Conservation (phyloP, 2,113 vertebrate species). For the Phrynosoma blainvillii region DNA sequence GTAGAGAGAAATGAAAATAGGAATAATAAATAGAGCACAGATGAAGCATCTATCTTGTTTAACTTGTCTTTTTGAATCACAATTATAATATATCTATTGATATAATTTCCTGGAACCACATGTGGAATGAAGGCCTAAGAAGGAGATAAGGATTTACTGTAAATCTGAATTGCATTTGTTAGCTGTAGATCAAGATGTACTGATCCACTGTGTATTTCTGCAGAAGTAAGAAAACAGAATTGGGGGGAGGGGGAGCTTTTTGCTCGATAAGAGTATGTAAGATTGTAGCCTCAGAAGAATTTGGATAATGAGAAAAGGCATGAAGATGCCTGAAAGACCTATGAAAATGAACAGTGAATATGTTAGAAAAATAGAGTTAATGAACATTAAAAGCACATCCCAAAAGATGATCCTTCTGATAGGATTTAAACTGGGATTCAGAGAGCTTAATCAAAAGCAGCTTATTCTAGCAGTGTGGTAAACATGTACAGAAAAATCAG, state of each 20-base stretch:
- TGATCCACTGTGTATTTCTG: not conserved
- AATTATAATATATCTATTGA: conserved; percentile 16
- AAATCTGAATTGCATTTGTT: not conserved
- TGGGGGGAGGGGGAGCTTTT: no score
- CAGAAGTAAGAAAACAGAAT: not conserved
- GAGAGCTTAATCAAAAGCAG: conserved; percentile 72
- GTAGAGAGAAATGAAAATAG: conserved; percentile 30
- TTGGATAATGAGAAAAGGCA: not conserved
- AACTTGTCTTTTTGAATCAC: not conserved
- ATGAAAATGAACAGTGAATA: conserved; percentile 2
- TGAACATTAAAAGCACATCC: conserved; percentile 69
- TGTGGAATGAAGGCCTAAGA: rapidly evolving
- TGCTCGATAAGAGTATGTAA: not conserved
- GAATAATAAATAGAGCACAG: not conserved
- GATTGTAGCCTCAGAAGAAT: not conserved
- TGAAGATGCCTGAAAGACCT: conserved; percentile 25
- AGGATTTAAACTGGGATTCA: conserved; percentile 70
- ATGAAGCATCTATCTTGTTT: not conserved
- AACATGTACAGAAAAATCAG: conserved; percentile 56
- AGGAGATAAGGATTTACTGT: not conserved
- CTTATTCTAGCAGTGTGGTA: conserved; percentile 65
- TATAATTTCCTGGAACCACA: not conserved
- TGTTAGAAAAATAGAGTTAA: conserved; percentile 50
- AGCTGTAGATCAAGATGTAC: not conserved
- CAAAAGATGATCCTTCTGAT: conserved; percentile 72